phyloP scores from a whole-genome alignment of 1,140 invertebrate species.

The Panonychus citri region DNA sequence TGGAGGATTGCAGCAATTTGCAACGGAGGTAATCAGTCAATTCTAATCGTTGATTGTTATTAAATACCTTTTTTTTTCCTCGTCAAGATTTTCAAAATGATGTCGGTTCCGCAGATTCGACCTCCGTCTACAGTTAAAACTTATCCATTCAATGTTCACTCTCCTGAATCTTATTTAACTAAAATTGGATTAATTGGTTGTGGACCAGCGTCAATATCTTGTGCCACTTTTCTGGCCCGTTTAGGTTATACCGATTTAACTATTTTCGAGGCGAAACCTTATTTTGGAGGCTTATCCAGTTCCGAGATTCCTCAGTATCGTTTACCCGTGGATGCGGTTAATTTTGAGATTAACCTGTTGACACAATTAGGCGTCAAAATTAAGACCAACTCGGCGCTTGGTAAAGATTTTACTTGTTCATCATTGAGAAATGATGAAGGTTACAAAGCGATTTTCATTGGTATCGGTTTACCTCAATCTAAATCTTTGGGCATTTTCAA shows the following conservation, averaged over 20 bases:
- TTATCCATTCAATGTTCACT: slow-evolving; percentile 17
- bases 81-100: slow-evolving; percentile 55
- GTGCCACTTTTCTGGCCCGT: slow-evolving; percentile 77
- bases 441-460: slow-evolving; percentile 62
- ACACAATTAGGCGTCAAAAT: slow-evolving; percentile 69
- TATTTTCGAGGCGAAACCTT: slow-evolving; percentile 71
- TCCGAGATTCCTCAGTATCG: slow-evolving; percentile 93
- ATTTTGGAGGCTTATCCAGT: slow-evolving; percentile 66
- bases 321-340: slow-evolving; percentile 68
- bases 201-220: slow-evolving; percentile 87
- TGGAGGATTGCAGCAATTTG: slow-evolving; percentile 90
- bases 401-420: slow-evolving; percentile 24
- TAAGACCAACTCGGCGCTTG: slow-evolving; percentile 9
- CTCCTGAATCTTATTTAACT: slow-evolving; percentile 31
- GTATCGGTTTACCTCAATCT: slow-evolving; percentile 78
- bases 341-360: slow-evolving; percentile 76
- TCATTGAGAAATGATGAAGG: slow-evolving; percentile 35
- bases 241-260: slow-evolving; percentile 75
- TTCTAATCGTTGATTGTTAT: not conserved
- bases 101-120: slow-evolving; percentile 64
- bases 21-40: slow-evolving; percentile 46
- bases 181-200: slow-evolving; percentile 79
- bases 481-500: slow-evolving; percentile 57
- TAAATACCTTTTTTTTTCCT: slow-evolving; percentile 10
- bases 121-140: slow-evolving; percentile 32